Base-by-base conservation (phyloP, 1,140 invertebrate genomes). In the Cydia strobilella region DNA sequence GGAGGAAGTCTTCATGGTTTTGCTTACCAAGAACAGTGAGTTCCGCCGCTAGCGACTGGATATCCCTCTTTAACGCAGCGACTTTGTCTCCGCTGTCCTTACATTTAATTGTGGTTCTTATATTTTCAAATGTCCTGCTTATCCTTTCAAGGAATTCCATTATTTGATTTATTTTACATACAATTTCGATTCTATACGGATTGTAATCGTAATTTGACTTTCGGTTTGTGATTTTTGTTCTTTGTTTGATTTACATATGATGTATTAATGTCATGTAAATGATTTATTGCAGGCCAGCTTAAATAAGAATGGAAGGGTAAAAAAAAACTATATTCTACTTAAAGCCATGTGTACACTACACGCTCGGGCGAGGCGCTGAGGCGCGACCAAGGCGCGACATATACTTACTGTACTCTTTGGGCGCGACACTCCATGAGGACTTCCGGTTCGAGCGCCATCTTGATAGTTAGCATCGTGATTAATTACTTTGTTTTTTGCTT, bases 121-220 rank as follows among this genome's bases (percentile, higher is more conserved):
- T 77, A 79, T 83, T 87, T 75, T 92, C 88, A 59, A 88, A 92
- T 10, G 82, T 87, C 31, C 23, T 77, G 59, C 75, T 81, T 73
- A 92, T 92, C 18, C 86, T 82, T 73, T 72, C 78, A 78, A 90
- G 80, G 65, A 79, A 83, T 74, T 90, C 86, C 89, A 92, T 92
- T 76, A 72, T 81, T 15, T 65, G 20, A 23, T 59, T 23, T 59
- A 23, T 59, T 59, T 59, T 23, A 59, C 54, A 59, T 59, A 23
- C 18, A 59, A 59, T 59, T 59, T 59, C 54, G 54, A 59, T 59
- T 59, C 1, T 0, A 13, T 18, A 13, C 51, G n/a, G n/a, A 54
- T 18, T 54, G 51, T 54, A 18, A 54, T 54, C 9, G n/a, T 18
- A 13, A 51, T 59, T 23, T 59, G 9, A 23, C 9, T 59, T 20